Base-by-base conservation (phyloP, 1,140 invertebrate species). In the Glomeris maerens region DNA sequence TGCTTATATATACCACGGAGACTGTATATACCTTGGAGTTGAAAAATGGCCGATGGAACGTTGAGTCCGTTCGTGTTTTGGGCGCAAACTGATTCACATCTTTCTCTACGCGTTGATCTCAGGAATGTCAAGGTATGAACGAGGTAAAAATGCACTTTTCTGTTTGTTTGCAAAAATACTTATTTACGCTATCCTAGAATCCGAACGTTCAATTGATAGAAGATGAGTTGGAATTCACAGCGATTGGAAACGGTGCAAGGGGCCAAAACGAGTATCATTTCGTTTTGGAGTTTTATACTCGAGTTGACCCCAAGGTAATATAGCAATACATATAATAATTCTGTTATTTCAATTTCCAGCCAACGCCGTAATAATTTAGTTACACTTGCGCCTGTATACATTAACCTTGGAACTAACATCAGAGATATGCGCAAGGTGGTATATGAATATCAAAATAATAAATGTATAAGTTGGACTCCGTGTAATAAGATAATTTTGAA, bases 51-150 rank as follows among this genome's bases (percentile, higher is more conserved):
- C n/a, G n/a, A n/a, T n/a, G n/a, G n/a, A n/a, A n/a, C n/a, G n/a
- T 49, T 69, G 27, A 84, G 79, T 64, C 88, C 88, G 2, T 87
- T 90, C 66, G 85, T 93, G 1, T 92, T 88, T 66, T 95, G 89
- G 88, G 84, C 87, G 13, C 88, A 93, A 75, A 88, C 82, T 27
- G 78, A 80, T 59, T 71, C 75, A 55, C 72, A 72, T 53, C 64
- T 93, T 28, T 80, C 78, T 20, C 65, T 93, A 7, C 84, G 82
- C 67, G 77, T 93, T 49, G 88, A 91, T 63, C 71, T 93, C 36
- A 83, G 80, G 64, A 81, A 90, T 71, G 81, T 81, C 26, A 71
- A 77, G 68, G 81, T 83, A 73, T 65, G 56, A 36, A 36, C 10
- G 10, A 36, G 17, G 17, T 13, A 17, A 36, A 36, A 42, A 17